Conservation (phyloP, 1,140 invertebrate species). For the Telenomus remus region DNA sequence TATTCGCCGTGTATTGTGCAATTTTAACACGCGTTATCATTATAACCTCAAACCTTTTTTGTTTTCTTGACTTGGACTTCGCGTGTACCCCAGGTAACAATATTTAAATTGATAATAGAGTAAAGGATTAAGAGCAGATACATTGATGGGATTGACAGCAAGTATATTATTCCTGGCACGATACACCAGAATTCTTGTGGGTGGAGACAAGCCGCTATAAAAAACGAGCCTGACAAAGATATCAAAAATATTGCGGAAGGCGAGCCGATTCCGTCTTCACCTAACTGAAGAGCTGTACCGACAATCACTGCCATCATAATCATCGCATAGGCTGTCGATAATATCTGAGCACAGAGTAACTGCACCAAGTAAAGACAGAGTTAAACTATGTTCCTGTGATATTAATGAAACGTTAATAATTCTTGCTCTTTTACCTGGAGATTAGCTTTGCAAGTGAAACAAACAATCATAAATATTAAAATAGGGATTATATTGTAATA, state of each 20-base stretch:
- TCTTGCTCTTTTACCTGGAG: conserved; percentile 81
- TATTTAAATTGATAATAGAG: conserved; percentile 98
- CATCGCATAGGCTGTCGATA: conserved; percentile 95
- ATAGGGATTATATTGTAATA: conserved; percentile 88
- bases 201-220: conserved; percentile 97
- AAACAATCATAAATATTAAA: conserved; percentile 91
- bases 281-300: conserved; percentile 95
- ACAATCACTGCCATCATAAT: conserved; percentile 99
- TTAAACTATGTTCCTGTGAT: conserved; percentile 61
- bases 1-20: neutral
- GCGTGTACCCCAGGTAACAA: conserved; percentile 98
- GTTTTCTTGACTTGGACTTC: conserved; percentile 97
- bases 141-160: conserved; percentile 98
- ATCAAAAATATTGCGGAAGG: conserved; percentile 98
- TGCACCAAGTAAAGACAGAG: conserved; percentile 67
- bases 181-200: conserved; percentile 99
- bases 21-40: too few relatives aligned
- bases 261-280: conserved; percentile 94
- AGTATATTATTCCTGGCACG: conserved; percentile 94
- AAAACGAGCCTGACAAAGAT: conserved; percentile 92
- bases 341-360: conserved; percentile 94
- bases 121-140: conserved; percentile 98
- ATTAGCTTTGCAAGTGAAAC: conserved; percentile 93
- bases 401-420: neutral
- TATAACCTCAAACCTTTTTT: conserved; percentile 88